Conservation (phyloP, 2,888 invertebrate species). For the Eurois occulta region DNA sequence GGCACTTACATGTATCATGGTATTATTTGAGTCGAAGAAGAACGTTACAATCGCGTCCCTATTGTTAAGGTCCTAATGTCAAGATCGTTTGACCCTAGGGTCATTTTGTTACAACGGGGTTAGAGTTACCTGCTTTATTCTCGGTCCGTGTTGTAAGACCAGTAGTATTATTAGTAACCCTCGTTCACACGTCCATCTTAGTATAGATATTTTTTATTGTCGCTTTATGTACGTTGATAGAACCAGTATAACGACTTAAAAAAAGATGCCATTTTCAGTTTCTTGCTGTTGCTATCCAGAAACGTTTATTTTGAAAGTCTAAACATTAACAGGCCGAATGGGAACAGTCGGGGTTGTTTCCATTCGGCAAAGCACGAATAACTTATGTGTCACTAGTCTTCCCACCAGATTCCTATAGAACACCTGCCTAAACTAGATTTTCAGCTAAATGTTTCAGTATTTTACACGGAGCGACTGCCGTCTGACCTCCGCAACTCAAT, state of each 20-base stretch:
- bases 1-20: not conserved
- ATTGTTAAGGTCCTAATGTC: not conserved
- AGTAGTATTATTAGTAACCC: constrained; percentile 9
- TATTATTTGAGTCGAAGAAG: not conserved
- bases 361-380: not conserved
- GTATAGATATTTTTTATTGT: not conserved
- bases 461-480: constrained; percentile 56
- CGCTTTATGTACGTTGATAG: not conserved
- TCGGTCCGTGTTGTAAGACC: not conserved
- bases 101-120: not conserved
- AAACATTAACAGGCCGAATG: not conserved
- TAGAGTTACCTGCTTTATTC: not conserved
- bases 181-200: constrained; percentile 26
- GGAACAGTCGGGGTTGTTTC: not conserved
- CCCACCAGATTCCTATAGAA: not conserved
- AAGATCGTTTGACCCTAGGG: constrained; percentile 24
- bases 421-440: not conserved
- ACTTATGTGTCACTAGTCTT: not conserved
- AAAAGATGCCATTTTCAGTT: not conserved
- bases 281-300: not conserved
- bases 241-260: constrained; percentile 2
- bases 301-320: not conserved
- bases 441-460: constrained; percentile 8
- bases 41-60: not conserved
- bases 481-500: constrained; percentile 63